Evolutionary conservation across 2,888 invertebrate genomes (phyloP).

Genomic region (Pterobdella sp.): DNA sequence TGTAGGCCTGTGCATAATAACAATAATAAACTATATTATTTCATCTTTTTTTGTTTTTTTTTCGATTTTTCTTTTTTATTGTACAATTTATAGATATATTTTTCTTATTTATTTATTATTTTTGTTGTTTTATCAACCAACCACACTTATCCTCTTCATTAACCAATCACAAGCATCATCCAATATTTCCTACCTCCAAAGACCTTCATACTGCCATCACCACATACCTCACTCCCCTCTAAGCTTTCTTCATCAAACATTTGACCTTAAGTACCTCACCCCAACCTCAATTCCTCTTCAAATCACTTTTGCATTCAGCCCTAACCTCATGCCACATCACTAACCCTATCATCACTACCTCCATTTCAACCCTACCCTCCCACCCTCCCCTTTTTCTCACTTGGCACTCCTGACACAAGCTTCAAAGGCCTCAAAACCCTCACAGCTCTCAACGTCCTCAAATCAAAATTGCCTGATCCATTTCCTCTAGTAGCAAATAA

Average conservation of each 20-base stretch:
- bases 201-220: too few species aligned
- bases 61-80: background rate
- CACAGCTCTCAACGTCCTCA: slow-evolving; percentile 98
- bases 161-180: too few species aligned
- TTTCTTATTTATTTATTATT: background rate
- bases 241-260: too few species aligned
- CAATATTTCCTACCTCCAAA: too few species aligned
- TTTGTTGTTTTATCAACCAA: too few species aligned
- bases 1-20: slow-evolving; percentile 72
- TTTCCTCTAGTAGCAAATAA: slow-evolving; percentile 62
- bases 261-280: background rate
- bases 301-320: too few species aligned
- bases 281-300: background rate
- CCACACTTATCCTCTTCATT: too few species aligned
- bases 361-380: too few species aligned
- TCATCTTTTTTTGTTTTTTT: background rate
- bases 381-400: slow-evolving; percentile 78
- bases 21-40: background rate
- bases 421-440: slow-evolving; percentile 98
- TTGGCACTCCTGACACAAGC: slow-evolving; percentile 99
- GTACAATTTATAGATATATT: background rate
- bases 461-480: slow-evolving; percentile 62
- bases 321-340: too few species aligned
- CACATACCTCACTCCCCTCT: too few species aligned
- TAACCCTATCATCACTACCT: too few species aligned